phyloP scores from a whole-genome alignment of 2,113 vertebrate genomes.

The Malaclemys terrapin region DNA sequence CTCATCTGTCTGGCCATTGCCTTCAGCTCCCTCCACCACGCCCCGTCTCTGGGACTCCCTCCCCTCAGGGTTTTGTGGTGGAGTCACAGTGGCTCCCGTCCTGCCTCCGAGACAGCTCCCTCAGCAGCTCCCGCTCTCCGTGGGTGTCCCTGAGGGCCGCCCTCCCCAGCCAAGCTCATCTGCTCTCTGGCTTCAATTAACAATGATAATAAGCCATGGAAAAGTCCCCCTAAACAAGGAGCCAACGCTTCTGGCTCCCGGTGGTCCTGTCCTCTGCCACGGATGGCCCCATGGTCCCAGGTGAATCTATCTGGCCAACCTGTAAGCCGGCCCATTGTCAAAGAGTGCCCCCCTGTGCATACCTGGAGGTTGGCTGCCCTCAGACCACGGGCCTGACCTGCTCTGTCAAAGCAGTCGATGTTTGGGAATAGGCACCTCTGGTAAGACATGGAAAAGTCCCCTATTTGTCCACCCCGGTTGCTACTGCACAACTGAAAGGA shows the following conservation, averaged over 20 bases:
- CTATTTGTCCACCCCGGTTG: not conserved
- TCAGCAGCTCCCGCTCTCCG: too few species aligned
- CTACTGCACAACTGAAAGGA: not conserved
- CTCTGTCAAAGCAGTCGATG: not conserved
- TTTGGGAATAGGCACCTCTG: not conserved
- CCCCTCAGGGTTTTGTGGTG: not conserved
- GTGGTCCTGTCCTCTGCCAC: not conserved
- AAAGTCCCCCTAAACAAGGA: not conserved
- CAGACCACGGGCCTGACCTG: too few species aligned
- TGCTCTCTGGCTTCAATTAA: not conserved
- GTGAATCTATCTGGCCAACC: too few species aligned
- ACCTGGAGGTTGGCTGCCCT: not conserved
- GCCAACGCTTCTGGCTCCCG: not conserved
- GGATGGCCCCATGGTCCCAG: not conserved
- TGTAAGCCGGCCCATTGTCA: not conserved
- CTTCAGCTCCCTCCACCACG: accelerated
- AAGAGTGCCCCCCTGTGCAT: too few species aligned
- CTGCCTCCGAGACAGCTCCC: not conserved
- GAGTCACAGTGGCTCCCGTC: too few species aligned
- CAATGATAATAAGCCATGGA: not conserved
- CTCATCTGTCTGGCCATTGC: not conserved
- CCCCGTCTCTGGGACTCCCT: not conserved
- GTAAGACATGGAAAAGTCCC: not conserved
- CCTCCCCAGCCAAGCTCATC: not conserved
- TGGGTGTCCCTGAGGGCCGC: not conserved